Base-by-base conservation (phyloP, 2,888 invertebrate species). In the Siphlonurus alternatus region DNA sequence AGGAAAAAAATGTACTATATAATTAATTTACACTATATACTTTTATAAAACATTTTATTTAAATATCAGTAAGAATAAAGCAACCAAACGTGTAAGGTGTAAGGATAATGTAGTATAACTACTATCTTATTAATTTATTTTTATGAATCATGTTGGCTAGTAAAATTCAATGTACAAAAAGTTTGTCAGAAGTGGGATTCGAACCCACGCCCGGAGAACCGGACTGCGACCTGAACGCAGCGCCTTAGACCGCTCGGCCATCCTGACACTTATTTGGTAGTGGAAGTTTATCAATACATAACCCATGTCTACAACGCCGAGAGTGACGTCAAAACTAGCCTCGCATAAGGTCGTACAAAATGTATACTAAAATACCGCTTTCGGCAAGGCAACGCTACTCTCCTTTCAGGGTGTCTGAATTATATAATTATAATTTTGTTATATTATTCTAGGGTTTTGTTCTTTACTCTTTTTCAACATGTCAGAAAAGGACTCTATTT, bases 151-250 rank as follows among this genome's bases (percentile, higher is more conserved):
- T n/a, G n/a, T n/a, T n/a, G n/a, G n/a, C n/a, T n/a, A n/a, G n/a
- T n/a, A n/a, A n/a, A n/a, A n/a, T n/a, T n/a, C n/a, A n/a, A n/a
- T n/a, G n/a, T n/a, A n/a, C 10, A 64, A 64, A 64, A 64, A 61
- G 2, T 61, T 61, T 64, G 62, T 64, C 61, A 62, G 61, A 64
- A 61, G 64, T 62, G 62, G 64, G 62, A 64, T 61, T 64, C 64
- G 64, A 64, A 64, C 64, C 64, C 64, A 64, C 64, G 64, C 64
- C 64, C 61, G 64, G 64, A 62, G 62, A 62, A 64, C 64, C 62
- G 59, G 61, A 64, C 64, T 62, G 64, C 64, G 61, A 64, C 64
- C 61, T 64, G 64, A 64, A 64, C 64, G 64, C 64, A 64, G 64
- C 64, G 64, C 64, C 64, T 64, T 64, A 53, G 64, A 64, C 64